These are phyloP conservation scores for Diaperis boleti DNA, from an alignment of 2,888 invertebrate genomes.

Conservation along the genomic window DNA sequence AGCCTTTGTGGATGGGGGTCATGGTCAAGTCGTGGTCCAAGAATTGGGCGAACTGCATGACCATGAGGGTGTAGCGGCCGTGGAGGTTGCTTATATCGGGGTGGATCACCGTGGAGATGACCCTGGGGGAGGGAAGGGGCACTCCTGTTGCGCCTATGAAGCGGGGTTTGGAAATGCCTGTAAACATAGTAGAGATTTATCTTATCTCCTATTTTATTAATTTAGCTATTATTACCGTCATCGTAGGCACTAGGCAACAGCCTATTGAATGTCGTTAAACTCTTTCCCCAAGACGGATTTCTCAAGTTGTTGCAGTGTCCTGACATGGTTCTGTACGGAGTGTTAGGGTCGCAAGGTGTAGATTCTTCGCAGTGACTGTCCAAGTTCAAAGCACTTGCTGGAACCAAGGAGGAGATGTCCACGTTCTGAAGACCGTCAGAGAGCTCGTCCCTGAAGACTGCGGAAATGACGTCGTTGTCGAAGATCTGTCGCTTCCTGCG, in stretches of 20 bases:
- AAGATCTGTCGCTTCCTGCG: constrained; percentile 82
- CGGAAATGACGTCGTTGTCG: constrained; percentile 73
- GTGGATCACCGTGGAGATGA: constrained; percentile 89
- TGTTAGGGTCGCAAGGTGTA: constrained; percentile 78
- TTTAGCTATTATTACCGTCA: no score
- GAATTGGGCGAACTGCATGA: constrained; percentile 96
- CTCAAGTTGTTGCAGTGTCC: constrained; percentile 91
- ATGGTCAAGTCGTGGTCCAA: constrained; percentile 95
- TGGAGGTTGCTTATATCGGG: constrained; percentile 92
- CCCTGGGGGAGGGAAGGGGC: constrained; percentile 86
- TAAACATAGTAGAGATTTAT: no score
- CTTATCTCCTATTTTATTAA: no score
- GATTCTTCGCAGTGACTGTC: constrained; percentile 79
- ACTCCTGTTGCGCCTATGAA: constrained; percentile 79
- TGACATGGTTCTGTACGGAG: constrained; percentile 79
- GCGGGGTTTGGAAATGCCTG: constrained; percentile 84
- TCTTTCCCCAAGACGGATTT: constrained; percentile 85
- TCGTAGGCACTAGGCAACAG: constrained; percentile 88
- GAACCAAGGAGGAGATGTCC: constrained; percentile 79
- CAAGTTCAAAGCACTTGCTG: constrained; percentile 73
- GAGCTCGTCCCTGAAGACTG: constrained; percentile 74
- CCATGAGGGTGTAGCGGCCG: constrained; percentile 88
- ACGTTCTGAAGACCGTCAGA: constrained; percentile 83
- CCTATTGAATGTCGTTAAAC: constrained; percentile 87
- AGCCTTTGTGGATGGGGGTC: constrained; percentile 92